Evolutionary conservation across 35 echinoderm and acorn worm species (phyloP).

Genomic region (Apostichopus japonicus): DNA sequence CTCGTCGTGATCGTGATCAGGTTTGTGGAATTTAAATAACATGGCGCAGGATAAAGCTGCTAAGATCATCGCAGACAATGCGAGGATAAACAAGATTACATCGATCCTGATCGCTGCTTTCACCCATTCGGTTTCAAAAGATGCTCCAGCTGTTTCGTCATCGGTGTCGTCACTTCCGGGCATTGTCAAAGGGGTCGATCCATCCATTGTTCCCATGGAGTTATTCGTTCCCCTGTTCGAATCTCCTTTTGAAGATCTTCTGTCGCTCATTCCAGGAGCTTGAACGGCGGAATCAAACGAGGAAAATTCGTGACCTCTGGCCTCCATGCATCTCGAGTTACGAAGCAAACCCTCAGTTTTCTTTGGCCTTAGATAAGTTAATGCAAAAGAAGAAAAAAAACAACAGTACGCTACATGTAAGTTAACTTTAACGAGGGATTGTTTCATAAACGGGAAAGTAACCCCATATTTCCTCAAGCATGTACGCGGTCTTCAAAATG

Average conservation of each 20-base stretch:
- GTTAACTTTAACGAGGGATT: too few relatives aligned
- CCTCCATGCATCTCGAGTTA: too few relatives aligned
- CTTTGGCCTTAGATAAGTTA: too few relatives aligned
- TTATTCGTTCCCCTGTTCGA: background rate
- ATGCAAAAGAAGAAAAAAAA: too few relatives aligned
- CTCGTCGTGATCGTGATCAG: background rate
- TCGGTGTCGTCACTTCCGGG: background rate
- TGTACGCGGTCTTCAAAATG: too few relatives aligned
- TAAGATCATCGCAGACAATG: background rate
- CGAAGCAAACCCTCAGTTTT: too few relatives aligned
- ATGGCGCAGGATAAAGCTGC: background rate
- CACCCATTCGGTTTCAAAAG: background rate
- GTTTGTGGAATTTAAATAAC: background rate
- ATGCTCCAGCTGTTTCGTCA: background rate
- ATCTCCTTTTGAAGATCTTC: background rate
- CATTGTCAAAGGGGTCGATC: background rate
- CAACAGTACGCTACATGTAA: too few relatives aligned
- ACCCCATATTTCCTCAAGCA: too few relatives aligned
- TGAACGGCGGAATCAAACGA: too few relatives aligned
- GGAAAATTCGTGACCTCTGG: too few relatives aligned
- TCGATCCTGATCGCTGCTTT: constrained; percentile 9
- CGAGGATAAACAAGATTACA: background rate
- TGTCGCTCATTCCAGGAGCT: background rate
- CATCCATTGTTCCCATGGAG: background rate
- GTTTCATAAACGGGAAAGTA: too few relatives aligned